These are phyloP conservation scores for Callocephalon fimbriatum DNA, from an alignment of 2,113 vertebrate genomes.

Conservation along the genomic window DNA sequence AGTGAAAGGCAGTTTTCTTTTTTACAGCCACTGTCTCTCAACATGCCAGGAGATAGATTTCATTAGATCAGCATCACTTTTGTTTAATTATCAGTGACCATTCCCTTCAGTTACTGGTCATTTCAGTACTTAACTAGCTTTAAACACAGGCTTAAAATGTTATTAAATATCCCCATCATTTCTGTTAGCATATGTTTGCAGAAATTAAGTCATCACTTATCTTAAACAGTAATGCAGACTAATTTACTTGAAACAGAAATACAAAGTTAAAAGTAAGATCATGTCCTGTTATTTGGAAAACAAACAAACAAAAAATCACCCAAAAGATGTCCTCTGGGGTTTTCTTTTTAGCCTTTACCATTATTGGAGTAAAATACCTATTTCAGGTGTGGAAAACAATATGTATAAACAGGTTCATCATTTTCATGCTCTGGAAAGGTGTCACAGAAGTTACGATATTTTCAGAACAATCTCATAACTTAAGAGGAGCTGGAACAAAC, in stretches of 20 bases:
- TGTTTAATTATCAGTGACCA: slow-evolving; percentile 71
- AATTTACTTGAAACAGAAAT: slow-evolving; percentile 41
- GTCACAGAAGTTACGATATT: neutral
- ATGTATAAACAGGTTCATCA: neutral
- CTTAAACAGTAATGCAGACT: slow-evolving; percentile 58
- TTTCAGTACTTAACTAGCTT: slow-evolving; percentile 65
- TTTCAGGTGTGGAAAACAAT: neutral
- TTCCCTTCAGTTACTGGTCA: slow-evolving; percentile 74
- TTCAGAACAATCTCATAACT: neutral
- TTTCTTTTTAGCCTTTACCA: neutral
- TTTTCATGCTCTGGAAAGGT: neutral
- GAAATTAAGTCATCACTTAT: slow-evolving; percentile 64
- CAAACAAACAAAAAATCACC: neutral
- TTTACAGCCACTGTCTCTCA: slow-evolving; percentile 55
- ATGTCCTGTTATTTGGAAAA: neutral
- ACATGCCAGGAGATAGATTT: slow-evolving; percentile 63
- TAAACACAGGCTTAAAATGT: slow-evolving; percentile 62
- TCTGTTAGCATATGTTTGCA: slow-evolving; percentile 38
- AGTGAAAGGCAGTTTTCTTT: slow-evolving; percentile 64
- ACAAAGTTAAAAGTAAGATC: neutral
- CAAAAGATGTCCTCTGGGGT: neutral
- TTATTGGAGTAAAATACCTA: neutral
- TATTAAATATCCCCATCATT: slow-evolving; percentile 53
- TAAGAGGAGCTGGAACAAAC: neutral
- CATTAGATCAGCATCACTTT: slow-evolving; percentile 70